Conservation (phyloP, 2,888 invertebrate species). For the Perdita meconis region DNA sequence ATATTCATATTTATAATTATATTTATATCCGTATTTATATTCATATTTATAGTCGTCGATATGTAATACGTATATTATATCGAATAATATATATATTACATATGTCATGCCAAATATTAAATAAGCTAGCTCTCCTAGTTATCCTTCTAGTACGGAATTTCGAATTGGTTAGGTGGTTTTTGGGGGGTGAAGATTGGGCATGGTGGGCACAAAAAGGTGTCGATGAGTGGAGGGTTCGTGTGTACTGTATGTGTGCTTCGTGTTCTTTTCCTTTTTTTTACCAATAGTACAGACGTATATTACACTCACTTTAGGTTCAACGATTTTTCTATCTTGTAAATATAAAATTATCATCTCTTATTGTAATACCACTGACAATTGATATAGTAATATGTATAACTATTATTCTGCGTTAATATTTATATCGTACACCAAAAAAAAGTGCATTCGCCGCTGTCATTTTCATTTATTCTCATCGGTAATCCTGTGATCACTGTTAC, state of each 20-base stretch:
- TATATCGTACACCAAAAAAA: constrained; percentile 67
- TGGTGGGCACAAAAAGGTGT: constrained; percentile 45
- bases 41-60: constrained; percentile 51
- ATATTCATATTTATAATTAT: constrained; percentile 65
- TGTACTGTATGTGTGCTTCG: constrained; percentile 12
- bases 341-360: constrained; percentile 84
- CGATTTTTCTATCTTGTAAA: constrained; percentile 76
- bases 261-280: constrained; percentile 61
- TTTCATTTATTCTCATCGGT: constrained; percentile 54
- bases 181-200: constrained; percentile 28
- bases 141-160: constrained; percentile 75
- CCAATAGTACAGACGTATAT: constrained; percentile 77
- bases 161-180: constrained; percentile 66
- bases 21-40: constrained; percentile 63
- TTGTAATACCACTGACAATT: constrained; percentile 80
- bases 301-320: constrained; percentile 77
- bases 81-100: constrained; percentile 78
- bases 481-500: constrained; percentile 63
- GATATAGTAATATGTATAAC: constrained; percentile 74
- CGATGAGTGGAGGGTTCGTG: constrained; percentile 27
- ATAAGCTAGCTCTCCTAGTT: constrained; percentile 82
- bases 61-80: constrained; percentile 69
- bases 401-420: constrained; percentile 69
- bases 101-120: constrained; percentile 83
- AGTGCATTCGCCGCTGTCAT: constrained; percentile 66